phyloP scores from a whole-genome alignment of 2,888 invertebrate species.

The Drosophila atripex region DNA sequence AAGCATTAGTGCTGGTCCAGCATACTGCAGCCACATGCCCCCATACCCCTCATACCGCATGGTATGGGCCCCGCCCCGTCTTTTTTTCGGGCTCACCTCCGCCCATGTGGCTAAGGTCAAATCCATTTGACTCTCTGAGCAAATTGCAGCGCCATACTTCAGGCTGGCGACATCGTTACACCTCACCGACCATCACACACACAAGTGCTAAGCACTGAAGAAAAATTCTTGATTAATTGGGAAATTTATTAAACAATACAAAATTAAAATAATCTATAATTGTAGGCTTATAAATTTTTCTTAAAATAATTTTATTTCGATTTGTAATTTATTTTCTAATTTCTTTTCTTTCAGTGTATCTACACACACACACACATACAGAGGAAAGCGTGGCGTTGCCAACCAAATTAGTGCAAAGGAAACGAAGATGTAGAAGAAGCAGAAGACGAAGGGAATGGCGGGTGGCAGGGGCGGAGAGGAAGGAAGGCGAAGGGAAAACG shows the following conservation, averaged over 20 bases:
- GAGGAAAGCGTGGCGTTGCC: slow-evolving; percentile 25
- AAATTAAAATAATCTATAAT: neutral
- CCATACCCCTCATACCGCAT: too few species aligned
- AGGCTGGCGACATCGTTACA: slow-evolving; percentile 63
- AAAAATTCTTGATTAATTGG: neutral
- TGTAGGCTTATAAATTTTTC: neutral
- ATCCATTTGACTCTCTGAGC: slow-evolving; percentile 77
- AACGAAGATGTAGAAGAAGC: slow-evolving; percentile 29
- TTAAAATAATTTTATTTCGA: neutral
- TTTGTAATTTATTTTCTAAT: neutral
- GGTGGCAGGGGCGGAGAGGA: neutral
- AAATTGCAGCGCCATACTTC: slow-evolving; percentile 67
- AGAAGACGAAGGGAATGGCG: neutral
- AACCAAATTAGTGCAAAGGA: slow-evolving; percentile 66
- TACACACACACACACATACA: slow-evolving; percentile 21
- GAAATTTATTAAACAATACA: neutral
- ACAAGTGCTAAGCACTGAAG: neutral
- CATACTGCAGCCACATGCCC: slow-evolving; percentile 34
- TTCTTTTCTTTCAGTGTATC: slow-evolving; percentile 8
- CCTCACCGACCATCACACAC: slow-evolving; percentile 62
- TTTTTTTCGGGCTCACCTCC: slow-evolving; percentile 14
- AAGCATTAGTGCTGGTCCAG: slow-evolving; percentile 72
- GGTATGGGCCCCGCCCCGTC: too few species aligned
- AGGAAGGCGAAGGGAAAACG: slow-evolving; percentile 7
- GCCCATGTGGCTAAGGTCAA: slow-evolving; percentile 74